A percentile compares a stretch with the other conserved stretches of the same genome.
Conservation (phyloP, 2,888 invertebrate species). For the Miltochrista miniata region DNA sequence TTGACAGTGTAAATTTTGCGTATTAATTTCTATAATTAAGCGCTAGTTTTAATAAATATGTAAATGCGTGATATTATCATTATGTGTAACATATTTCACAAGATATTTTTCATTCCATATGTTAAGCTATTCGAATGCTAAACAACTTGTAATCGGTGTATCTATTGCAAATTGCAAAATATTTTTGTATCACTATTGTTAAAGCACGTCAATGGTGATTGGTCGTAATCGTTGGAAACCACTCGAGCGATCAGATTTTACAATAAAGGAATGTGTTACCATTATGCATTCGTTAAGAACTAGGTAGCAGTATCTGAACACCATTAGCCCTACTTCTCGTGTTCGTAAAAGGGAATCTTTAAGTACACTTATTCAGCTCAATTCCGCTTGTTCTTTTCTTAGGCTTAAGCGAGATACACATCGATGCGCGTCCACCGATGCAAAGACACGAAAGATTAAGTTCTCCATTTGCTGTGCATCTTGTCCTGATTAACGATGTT, state of each 20-base stretch:
- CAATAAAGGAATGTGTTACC: no score
- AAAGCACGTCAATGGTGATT: conserved; percentile 7
- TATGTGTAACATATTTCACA: conserved; percentile 16
- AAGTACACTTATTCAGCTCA: no score
- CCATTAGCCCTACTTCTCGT: no score
- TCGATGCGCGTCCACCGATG: no score
- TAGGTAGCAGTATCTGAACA: no score
- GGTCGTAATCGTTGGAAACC: conserved; percentile 7
- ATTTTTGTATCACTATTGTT: conserved; percentile 13
- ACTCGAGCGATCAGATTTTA: background rate
- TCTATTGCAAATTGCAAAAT: conserved; percentile 10
- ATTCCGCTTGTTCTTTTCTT: no score
- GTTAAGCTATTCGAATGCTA: conserved; percentile 9
- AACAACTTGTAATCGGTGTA: conserved; percentile 9
- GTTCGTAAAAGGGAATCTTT: no score
- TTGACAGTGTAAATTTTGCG: background rate
- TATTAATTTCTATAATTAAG: conserved; percentile 26
- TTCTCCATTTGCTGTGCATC: no score
- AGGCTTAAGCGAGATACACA: no score
- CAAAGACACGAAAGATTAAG: no score
- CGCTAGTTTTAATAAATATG: conserved; percentile 19
- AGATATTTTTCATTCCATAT: conserved; percentile 12
- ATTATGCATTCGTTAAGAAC: no score
- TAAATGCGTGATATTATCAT: conserved; percentile 7
- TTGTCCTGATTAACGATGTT: no score